These are phyloP conservation scores for Arctopsyche grandis DNA, from an alignment of 1,140 invertebrate species.

Conservation along the genomic window DNA sequence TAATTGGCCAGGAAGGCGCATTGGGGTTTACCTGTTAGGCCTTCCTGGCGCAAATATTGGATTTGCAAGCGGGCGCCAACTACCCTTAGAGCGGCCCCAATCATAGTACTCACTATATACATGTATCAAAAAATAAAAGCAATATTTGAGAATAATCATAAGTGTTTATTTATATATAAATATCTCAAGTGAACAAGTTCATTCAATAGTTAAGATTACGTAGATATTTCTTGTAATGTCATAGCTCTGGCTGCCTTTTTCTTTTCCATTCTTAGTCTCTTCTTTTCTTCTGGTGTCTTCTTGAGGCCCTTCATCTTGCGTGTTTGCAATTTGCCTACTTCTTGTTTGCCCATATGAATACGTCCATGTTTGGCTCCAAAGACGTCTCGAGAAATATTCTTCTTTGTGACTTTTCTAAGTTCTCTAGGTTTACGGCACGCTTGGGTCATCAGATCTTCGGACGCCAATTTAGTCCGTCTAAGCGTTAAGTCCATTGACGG, in stretches of 20 bases:
- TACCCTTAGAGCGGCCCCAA: too few relatives aligned
- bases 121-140: too few relatives aligned
- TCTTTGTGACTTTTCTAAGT: constrained; percentile 83
- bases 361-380: constrained; percentile 91
- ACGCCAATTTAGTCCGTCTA: constrained; percentile 87
- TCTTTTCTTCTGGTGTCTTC: constrained; percentile 77
- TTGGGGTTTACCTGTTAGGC: too few relatives aligned
- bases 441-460: constrained; percentile 89
- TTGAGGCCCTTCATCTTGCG: constrained; percentile 94
- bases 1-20: too few relatives aligned
- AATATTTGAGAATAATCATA: too few relatives aligned
- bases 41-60: too few relatives aligned
- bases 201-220: neutral
- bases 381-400: constrained; percentile 88
- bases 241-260: constrained; percentile 60
- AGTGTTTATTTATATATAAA: too few relatives aligned
- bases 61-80: too few relatives aligned
- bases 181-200: too few relatives aligned
- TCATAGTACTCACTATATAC: too few relatives aligned
- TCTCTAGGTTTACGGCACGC: constrained; percentile 87
- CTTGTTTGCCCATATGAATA: constrained; percentile 92
- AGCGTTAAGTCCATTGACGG: constrained; percentile 91
- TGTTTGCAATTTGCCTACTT: constrained; percentile 87
- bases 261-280: constrained; percentile 68
- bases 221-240: neutral